phyloP scores from a whole-genome alignment of 2,113 vertebrate species.

The Lipotes vexillifer region DNA sequence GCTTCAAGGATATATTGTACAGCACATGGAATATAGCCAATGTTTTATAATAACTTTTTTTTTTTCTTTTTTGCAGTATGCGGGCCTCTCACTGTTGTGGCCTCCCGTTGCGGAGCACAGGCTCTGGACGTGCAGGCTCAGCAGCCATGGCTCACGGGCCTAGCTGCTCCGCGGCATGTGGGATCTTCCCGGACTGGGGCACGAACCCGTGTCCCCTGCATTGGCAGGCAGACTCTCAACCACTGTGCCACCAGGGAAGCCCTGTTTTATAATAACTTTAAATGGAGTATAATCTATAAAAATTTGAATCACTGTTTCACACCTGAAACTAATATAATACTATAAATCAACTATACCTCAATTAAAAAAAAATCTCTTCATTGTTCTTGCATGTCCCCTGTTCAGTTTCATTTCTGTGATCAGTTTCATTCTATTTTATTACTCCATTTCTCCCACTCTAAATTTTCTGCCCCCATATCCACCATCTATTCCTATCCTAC shows the following conservation, averaged over 20 bases:
- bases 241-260: too few relatives aligned
- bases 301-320: neutral
- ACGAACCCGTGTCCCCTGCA: too few relatives aligned
- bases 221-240: too few relatives aligned
- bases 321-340: neutral
- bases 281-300: neutral
- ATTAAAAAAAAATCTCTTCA: neutral
- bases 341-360: neutral
- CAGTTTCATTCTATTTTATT: neutral
- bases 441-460: neutral
- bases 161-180: too few relatives aligned
- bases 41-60: neutral
- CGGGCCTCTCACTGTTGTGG: too few relatives aligned
- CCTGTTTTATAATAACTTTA: neutral
- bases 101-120: too few relatives aligned
- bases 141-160: too few relatives aligned
- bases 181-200: too few relatives aligned
- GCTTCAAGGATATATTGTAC: neutral
- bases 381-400: neutral
- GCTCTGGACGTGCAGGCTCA: too few relatives aligned
- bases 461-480: neutral
- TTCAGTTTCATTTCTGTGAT: neutral
- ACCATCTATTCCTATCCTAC: neutral
- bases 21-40: neutral
- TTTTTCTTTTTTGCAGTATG: too few relatives aligned